Evolutionary conservation across 2,797 vertebrate species (phyloP).

Genomic region (Sparus aurata): DNA sequence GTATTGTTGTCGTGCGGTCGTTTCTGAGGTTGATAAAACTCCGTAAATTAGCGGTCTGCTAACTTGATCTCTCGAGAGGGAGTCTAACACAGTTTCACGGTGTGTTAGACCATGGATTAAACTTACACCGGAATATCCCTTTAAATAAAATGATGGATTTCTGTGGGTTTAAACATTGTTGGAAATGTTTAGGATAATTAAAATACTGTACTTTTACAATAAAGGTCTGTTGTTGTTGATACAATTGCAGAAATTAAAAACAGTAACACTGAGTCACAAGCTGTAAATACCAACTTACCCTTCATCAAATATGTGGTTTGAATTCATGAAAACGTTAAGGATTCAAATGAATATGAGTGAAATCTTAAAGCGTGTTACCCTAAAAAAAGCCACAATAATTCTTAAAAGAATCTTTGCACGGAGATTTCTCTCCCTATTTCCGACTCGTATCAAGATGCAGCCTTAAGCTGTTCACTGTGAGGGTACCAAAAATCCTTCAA

Average conservation of each 20-base stretch:
- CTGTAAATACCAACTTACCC: background rate
- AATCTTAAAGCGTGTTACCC: background rate
- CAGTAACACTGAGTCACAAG: background rate
- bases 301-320: background rate
- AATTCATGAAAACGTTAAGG: background rate
- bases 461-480: background rate
- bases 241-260: background rate
- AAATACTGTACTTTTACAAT: too few species aligned
- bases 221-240: too few species aligned
- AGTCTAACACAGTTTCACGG: too few species aligned
- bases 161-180: too few species aligned
- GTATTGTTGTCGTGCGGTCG: too few species aligned
- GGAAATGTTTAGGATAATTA: too few species aligned
- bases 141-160: too few species aligned
- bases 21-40: too few species aligned
- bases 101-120: too few species aligned
- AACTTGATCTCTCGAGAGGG: too few species aligned
- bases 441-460: constrained; percentile 2
- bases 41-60: too few species aligned
- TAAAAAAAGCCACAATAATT: background rate
- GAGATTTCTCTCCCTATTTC: background rate
- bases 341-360: background rate
- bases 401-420: background rate
- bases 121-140: too few species aligned
- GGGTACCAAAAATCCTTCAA: constrained; percentile 28